Evolutionary conservation across 2,113 vertebrate species (phyloP).

Genomic region (Zeus faber): DNA sequence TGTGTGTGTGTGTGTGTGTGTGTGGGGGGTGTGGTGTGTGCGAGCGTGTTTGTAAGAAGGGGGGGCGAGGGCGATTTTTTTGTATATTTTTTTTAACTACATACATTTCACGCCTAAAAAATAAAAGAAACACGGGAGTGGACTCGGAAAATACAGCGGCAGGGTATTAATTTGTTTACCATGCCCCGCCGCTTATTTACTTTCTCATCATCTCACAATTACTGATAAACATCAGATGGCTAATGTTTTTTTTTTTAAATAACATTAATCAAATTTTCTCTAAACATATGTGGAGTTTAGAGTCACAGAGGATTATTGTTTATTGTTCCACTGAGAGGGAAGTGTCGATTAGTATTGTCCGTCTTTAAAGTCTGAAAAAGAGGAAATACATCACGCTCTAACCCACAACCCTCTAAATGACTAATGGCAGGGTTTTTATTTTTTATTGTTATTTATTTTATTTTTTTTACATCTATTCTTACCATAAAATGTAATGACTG

Average conservation of each 20-base stretch:
- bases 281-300: constrained; percentile 11
- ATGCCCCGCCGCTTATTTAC: constrained; percentile 57
- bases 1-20: constrained; percentile 35
- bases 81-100: constrained; percentile 70
- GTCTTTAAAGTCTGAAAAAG: no score
- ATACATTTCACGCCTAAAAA: constrained; percentile 61
- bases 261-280: constrained; percentile 12
- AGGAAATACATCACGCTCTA: constrained; percentile 58
- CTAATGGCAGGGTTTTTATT: constrained; percentile 22
- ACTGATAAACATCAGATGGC: constrained; percentile 52
- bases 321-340: neutral
- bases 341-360: no score
- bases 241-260: constrained; percentile 44
- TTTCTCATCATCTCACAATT: constrained; percentile 42
- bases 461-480: constrained; percentile 1
- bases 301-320: neutral
- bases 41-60: constrained; percentile 29
- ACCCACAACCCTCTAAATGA: no score
- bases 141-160: constrained; percentile 54
- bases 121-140: constrained; percentile 64
- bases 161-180: constrained; percentile 54
- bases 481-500: neutral
- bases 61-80: constrained; percentile 64
- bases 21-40: constrained; percentile 23
- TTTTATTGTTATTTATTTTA: neutral